phyloP scores from a whole-genome alignment of 2,797 vertebrate species.

The Yasuhikotakia modesta region DNA sequence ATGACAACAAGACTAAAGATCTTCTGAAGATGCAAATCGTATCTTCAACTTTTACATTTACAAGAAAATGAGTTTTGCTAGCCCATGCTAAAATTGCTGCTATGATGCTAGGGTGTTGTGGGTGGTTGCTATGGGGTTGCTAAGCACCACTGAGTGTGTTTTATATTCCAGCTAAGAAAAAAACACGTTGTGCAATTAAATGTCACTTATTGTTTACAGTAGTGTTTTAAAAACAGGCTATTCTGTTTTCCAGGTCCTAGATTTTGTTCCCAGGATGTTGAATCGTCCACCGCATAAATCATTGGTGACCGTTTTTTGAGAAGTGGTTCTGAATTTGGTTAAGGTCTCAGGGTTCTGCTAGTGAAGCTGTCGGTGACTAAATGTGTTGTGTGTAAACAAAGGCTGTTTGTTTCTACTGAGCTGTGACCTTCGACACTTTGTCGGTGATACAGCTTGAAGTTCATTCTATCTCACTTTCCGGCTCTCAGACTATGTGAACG shows the following conservation, averaged over 20 bases:
- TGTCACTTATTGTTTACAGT: no score
- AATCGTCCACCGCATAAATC: background rate
- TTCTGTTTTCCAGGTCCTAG: background rate
- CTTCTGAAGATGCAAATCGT: background rate
- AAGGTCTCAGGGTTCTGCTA: background rate
- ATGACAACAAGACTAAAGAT: conserved; percentile 29
- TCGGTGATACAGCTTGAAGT: conserved; percentile 9
- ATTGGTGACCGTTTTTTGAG: background rate
- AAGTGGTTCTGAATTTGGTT: conserved; percentile 15
- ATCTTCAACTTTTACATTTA: background rate
- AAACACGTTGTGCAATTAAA: no score
- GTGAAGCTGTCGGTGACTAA: conserved; percentile 24
- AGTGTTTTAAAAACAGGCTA: no score
- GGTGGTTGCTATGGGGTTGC: no score
- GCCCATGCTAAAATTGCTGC: background rate
- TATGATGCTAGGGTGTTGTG: background rate
- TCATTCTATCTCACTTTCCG: background rate
- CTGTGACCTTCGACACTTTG: background rate
- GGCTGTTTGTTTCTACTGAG: conserved; percentile 41
- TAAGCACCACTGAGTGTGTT: no score
- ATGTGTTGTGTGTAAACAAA: conserved; percentile 45
- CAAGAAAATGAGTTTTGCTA: background rate
- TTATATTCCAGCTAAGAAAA: no score
- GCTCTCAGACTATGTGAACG: conserved; percentile 18
- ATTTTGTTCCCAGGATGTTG: background rate